Evolutionary conservation across 2,113 vertebrate genomes (phyloP).

Genomic region (Sinocyclocheilus maitianheensis): DNA sequence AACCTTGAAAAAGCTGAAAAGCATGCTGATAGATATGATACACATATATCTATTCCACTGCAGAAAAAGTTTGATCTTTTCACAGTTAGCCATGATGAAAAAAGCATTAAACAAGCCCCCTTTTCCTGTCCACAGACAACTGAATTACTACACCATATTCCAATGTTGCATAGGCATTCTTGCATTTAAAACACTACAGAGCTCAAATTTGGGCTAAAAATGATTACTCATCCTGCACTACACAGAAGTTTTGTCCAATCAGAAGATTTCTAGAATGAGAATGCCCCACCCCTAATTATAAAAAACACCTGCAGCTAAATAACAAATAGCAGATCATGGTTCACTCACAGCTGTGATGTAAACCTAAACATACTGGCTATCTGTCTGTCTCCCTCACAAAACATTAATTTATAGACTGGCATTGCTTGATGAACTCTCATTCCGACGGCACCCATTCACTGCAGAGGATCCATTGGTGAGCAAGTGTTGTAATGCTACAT

Average conservation of each 20-base stretch:
- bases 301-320: neutral
- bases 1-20: conserved; percentile 9
- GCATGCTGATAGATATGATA: neutral
- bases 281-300: neutral
- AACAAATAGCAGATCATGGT: neutral
- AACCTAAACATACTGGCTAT: neutral
- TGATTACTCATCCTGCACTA: neutral
- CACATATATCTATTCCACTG: neutral
- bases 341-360: neutral
- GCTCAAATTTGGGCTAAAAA: neutral
- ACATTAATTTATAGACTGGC: too few species aligned
- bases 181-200: neutral
- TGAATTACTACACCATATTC: neutral
- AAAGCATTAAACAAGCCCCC: neutral
- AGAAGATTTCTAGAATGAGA: neutral
- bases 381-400: neutral
- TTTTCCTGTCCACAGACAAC: neutral
- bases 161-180: neutral
- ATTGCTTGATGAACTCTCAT: too few species aligned
- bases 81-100: neutral
- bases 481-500: too few species aligned
- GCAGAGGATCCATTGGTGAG: too few species aligned
- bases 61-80: neutral
- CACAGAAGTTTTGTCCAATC: neutral
- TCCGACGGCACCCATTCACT: too few species aligned